Percentiles rank a stretch among this genome's conserved stretches.
phyloP scores from a whole-genome alignment of 2,888 invertebrate species.

The Drosophila melanocephala region DNA sequence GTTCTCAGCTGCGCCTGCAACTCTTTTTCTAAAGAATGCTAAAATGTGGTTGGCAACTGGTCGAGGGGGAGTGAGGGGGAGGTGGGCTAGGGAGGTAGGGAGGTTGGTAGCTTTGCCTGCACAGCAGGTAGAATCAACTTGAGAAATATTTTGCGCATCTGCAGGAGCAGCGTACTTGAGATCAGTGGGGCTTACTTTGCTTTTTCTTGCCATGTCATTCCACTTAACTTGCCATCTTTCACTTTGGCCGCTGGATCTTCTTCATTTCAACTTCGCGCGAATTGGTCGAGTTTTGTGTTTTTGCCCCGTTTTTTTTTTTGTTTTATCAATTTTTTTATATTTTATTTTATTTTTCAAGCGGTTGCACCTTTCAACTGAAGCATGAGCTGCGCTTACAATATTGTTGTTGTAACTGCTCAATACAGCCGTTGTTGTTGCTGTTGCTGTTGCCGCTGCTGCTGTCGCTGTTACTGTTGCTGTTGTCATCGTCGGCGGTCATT shows the following conservation, averaged over 20 bases:
- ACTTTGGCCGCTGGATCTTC: constrained; percentile 65
- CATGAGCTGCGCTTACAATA: constrained; percentile 61
- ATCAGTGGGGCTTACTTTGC: constrained; percentile 32
- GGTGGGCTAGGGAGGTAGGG: background rate
- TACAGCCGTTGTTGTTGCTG: constrained; percentile 43
- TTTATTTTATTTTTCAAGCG: constrained; percentile 27
- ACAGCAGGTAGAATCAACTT: constrained; percentile 72
- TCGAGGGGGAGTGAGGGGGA: background rate
- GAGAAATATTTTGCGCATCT: constrained; percentile 81
- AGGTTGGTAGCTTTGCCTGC: constrained; percentile 6
- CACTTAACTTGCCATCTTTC: constrained; percentile 79
- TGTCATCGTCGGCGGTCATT: constrained; percentile 78
- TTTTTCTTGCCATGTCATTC: constrained; percentile 74
- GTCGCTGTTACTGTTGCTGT: constrained; percentile 23
- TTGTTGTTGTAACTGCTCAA: constrained; percentile 37
- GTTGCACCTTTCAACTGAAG: constrained; percentile 69
- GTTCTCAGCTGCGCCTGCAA: constrained; percentile 40
- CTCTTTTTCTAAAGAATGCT: constrained; percentile 70
- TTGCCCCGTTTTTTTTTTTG: background rate
- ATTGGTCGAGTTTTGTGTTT: constrained; percentile 71
- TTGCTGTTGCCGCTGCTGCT: constrained; percentile 23
- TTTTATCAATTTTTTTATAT: background rate
- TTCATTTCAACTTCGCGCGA: constrained; percentile 78
- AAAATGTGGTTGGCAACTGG: constrained; percentile 58
- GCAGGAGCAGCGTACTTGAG: constrained; percentile 75